These are phyloP conservation scores for Catamblyrhynchus diadema DNA, from an alignment of 2,797 vertebrate species.

Conservation along the genomic window DNA sequence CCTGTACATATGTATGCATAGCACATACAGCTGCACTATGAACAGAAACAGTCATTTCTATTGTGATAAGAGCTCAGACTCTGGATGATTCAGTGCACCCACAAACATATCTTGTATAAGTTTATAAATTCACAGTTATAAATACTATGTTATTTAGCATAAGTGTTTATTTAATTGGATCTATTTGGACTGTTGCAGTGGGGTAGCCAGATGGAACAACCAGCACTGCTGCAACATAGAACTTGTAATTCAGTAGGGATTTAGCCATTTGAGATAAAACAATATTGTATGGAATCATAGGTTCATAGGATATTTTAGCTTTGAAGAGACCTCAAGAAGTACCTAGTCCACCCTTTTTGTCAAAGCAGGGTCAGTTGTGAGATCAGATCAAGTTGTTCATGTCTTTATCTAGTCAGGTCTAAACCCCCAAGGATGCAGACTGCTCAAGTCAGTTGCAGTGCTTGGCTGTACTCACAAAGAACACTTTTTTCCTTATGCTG, in stretches of 20 bases:
- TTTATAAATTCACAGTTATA: background rate
- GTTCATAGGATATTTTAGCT: background rate
- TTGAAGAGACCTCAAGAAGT: background rate
- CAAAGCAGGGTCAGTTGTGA: background rate
- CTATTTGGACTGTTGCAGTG: background rate
- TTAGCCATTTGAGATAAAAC: background rate
- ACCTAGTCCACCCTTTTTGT: background rate
- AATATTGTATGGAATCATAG: background rate
- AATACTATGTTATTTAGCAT: background rate
- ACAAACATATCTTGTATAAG: background rate
- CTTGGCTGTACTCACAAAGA: background rate
- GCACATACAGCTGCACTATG: background rate
- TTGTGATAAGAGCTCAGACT: background rate
- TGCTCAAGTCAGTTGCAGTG: background rate
- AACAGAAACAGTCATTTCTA: background rate
- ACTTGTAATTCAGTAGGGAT: background rate
- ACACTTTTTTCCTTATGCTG: background rate
- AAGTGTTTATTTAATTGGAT: background rate
- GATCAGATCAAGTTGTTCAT: background rate
- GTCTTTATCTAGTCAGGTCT: background rate
- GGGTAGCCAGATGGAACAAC: background rate
- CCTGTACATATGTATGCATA: background rate
- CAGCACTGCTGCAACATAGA: background rate
- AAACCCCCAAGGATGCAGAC: background rate
- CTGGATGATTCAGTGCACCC: background rate